A percentile compares a stretch with the other conserved stretches of the same genome.
phyloP scores from a whole-genome alignment of 2,888 invertebrate genomes.

The Netelia fuscicornis region DNA sequence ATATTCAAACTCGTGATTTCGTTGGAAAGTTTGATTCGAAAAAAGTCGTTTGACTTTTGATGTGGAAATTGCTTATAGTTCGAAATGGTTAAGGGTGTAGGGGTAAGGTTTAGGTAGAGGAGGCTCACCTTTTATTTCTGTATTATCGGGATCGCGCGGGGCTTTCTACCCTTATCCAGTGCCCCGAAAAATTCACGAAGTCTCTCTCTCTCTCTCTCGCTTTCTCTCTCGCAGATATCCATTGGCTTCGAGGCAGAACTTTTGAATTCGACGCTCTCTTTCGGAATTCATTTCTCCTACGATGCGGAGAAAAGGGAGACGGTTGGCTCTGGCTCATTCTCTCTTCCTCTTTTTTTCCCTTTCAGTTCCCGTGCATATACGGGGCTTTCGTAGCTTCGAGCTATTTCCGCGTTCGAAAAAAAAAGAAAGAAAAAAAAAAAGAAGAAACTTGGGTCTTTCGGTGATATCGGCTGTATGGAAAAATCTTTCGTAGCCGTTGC shows the following conservation, averaged over 20 bases:
- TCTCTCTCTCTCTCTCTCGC: not conserved
- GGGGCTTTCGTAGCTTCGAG: constrained; percentile 9
- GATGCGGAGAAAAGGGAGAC: not conserved
- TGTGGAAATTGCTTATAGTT: constrained; percentile 38
- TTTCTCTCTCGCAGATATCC: constrained; percentile 34
- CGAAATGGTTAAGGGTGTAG: constrained; percentile 1
- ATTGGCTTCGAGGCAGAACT: constrained; percentile 49
- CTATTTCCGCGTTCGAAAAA: not conserved
- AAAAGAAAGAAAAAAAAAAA: constrained; percentile 4
- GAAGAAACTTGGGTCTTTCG: not conserved
- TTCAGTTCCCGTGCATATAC: not conserved
- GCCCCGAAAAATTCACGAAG: not conserved
- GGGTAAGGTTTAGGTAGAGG: not conserved
- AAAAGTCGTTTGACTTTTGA: constrained; percentile 60
- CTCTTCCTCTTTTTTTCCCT: not conserved
- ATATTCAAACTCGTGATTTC: constrained; percentile 36
- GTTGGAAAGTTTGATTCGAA: constrained; percentile 60
- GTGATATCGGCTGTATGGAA: not conserved
- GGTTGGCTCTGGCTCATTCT: no score
- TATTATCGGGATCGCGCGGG: constrained; percentile 57
- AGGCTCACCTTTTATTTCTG: constrained; percentile 63
- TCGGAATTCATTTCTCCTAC: constrained; percentile 51
- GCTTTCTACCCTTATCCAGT: constrained; percentile 22
- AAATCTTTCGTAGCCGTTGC: not conserved
- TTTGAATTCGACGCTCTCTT: constrained; percentile 51